phyloP scores from a whole-genome alignment of 1,140 invertebrate species.

The Globodera rostochiensis region DNA sequence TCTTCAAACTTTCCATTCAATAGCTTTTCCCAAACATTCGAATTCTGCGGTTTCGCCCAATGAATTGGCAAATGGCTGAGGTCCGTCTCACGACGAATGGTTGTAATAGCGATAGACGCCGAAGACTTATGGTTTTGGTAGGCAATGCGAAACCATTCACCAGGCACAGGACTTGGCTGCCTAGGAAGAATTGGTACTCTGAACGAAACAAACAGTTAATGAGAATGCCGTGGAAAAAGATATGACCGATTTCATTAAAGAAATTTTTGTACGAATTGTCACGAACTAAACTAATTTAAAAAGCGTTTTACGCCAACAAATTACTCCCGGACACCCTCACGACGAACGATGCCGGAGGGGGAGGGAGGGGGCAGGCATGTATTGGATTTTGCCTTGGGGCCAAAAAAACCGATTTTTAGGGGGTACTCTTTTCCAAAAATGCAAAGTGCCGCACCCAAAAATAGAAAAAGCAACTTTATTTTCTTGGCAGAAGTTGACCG shows the following conservation, averaged over 20 bases:
- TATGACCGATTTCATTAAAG: too few species aligned
- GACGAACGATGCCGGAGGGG: too few species aligned
- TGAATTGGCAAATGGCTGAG: background rate
- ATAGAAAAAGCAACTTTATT: background rate
- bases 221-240: too few species aligned
- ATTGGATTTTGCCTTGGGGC: too few species aligned
- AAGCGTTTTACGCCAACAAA: too few species aligned
- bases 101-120: background rate
- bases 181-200: background rate
- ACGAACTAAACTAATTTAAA: too few species aligned
- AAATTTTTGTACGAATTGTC: too few species aligned
- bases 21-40: background rate
- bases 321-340: too few species aligned
- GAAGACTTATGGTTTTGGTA: background rate
- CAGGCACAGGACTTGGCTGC: background rate
- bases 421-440: too few species aligned
- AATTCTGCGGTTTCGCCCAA: background rate
- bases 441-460: too few species aligned
- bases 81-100: background rate
- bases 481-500: background rate
- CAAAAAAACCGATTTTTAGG: too few species aligned
- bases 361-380: too few species aligned
- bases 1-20: background rate
- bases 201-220: background rate
- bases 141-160: background rate